Base-by-base conservation (phyloP, 2,113 vertebrate genomes). In the Pygoscelis adeliae region DNA sequence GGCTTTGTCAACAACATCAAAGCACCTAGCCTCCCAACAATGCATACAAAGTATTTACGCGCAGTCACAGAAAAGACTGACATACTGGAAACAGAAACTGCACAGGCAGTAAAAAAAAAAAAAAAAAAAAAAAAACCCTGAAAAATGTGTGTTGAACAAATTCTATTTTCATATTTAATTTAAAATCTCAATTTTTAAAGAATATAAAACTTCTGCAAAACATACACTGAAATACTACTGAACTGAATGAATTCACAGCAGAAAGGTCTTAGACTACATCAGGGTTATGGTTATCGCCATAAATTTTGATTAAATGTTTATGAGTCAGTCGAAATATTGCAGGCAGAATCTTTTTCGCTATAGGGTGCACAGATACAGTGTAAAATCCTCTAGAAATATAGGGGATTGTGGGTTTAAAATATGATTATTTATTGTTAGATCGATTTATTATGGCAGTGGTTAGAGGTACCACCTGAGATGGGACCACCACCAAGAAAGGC, bases 171-270 rank as follows among this genome's bases (percentile, higher is more conserved):
- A 21, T 65, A 65, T 74, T 83, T 62, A 69, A 87, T 69, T 67
- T 86, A 13, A 67, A 72, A 12, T 8, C 13, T 69, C 40, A 1
- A 18, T 69, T 89, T 85, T 70, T 72, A 62, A 89, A 69, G 32
- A 59, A 49, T 27, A 63, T 44, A 65, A 95, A 66, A 76, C 27
- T 65, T 49, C 50, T 42, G 36, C 38, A 91, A 89, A 84, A 74
- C 10, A 12, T 44, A 25, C 12, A 46, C 2, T 89, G 87, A 82
- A 91, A 93, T 85, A 74, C 87, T 87, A 72, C 70, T 44, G 26
- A 70, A 77, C n/a, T 65, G 78, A 91, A 96, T 76, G n/a, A 94
- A 89, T 90, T 93, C 89, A 70, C 94, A 91, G 91, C 62, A 90
- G 58, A 96, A 72, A 83, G 53, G 30, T 47, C 53, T 94, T 49